phyloP scores from a whole-genome alignment of 2,888 invertebrate species.

The Drosophila lutescens region DNA sequence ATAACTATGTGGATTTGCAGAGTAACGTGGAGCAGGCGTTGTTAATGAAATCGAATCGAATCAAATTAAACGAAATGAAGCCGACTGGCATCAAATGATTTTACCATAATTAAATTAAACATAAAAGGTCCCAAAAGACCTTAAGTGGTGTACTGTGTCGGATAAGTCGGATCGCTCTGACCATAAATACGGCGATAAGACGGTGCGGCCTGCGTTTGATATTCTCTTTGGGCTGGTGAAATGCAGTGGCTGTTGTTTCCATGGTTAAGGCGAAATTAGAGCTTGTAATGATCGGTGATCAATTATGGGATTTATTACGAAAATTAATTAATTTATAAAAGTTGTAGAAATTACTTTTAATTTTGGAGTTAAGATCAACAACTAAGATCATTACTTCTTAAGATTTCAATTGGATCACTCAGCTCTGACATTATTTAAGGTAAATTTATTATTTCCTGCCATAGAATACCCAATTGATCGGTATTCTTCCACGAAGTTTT shows the following conservation, averaged over 20 bases:
- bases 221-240: constrained; percentile 23
- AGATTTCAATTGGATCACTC: no score
- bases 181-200: constrained; percentile 80
- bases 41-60: constrained; percentile 50
- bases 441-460: constrained; percentile 9
- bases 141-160: constrained; percentile 67
- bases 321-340: not conserved
- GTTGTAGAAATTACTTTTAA: no score
- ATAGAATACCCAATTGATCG: not conserved
- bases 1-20: constrained; percentile 77
- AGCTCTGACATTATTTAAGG: not conserved
- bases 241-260: constrained; percentile 35
- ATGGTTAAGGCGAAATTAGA: constrained; percentile 15
- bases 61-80: constrained; percentile 61
- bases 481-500: constrained; percentile 4
- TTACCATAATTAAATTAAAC: constrained; percentile 78
- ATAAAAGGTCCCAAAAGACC: constrained; percentile 44
- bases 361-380: not conserved
- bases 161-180: constrained; percentile 54
- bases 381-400: not conserved
- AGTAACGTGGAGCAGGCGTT: constrained; percentile 21
- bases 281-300: constrained; percentile 22
- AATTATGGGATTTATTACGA: constrained; percentile 6
- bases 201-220: constrained; percentile 71
- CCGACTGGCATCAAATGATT: constrained; percentile 56